Percentiles rank a stretch among this genome's conserved stretches.
Evolutionary conservation across 1,140 invertebrate species (phyloP).

Genomic region (Leucophenga varia): DNA sequence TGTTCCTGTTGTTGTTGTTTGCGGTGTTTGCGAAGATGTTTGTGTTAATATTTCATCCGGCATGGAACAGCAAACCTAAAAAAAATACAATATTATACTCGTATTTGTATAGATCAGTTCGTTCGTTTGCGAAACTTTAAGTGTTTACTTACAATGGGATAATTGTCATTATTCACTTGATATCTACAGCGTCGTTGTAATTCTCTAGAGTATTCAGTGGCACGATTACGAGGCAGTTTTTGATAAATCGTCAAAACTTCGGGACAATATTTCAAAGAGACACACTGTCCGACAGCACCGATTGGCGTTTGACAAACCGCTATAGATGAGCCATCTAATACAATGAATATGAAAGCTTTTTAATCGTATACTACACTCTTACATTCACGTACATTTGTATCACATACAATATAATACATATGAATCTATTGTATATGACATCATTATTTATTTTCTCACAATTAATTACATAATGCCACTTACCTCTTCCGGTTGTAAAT

Average conservation of each 20-base stretch:
- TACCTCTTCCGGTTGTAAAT: too few species aligned
- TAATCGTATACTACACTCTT: too few species aligned
- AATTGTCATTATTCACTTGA: constrained; percentile 11
- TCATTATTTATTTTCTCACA: too few species aligned
- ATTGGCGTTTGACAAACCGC: constrained; percentile 13
- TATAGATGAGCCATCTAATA: too few species aligned
- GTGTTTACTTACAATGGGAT: constrained; percentile 14
- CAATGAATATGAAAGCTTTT: too few species aligned
- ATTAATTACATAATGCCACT: too few species aligned
- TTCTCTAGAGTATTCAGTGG: constrained; percentile 9
- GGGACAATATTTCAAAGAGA: constrained; percentile 17
- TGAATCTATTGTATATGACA: too few species aligned
- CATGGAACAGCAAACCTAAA: constrained; percentile 7
- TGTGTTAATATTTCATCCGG: not conserved
- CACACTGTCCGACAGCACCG: constrained; percentile 11
- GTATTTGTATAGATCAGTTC: not conserved
- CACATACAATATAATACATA: too few species aligned
- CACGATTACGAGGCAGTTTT: constrained; percentile 6
- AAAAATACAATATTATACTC: too few species aligned
- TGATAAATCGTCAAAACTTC: constrained; percentile 12
- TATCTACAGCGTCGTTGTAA: constrained; percentile 9
- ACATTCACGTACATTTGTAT: too few species aligned
- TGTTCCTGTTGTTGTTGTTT: not conserved
- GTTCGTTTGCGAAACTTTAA: not conserved
- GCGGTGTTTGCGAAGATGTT: too few species aligned